Percentiles rank a stretch among this genome's conserved stretches.
Evolutionary conservation across 1,140 invertebrate genomes (phyloP).

Genomic region (Pseudomyrmex gracilis): DNA sequence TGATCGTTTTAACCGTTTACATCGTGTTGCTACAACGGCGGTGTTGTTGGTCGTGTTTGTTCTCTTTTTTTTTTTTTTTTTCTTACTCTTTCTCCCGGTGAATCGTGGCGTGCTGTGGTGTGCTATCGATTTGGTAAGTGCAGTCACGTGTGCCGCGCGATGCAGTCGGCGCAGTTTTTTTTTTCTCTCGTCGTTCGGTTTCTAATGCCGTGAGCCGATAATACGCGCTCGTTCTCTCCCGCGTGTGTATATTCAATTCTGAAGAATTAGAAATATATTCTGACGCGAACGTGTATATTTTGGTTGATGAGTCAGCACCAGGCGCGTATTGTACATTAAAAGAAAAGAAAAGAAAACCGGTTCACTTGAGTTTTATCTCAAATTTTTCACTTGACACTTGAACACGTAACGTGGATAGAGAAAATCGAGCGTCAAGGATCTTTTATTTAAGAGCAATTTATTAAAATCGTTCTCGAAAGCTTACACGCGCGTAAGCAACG

Average conservation of each 20-base stretch:
- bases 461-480: slow-evolving; percentile 8
- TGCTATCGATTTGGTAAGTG: slow-evolving; percentile 37
- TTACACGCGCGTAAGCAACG: background rate
- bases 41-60: background rate
- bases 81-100: too few species aligned
- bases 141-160: slow-evolving; percentile 6
- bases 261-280: slow-evolving; percentile 3
- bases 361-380: background rate
- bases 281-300: slow-evolving; percentile 3
- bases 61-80: too few species aligned
- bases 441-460: background rate
- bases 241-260: background rate
- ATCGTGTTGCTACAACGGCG: background rate
- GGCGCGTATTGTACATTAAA: background rate
- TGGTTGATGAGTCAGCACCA: background rate
- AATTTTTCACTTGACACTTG: too few species aligned
- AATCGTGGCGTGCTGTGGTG: slow-evolving; percentile 5
- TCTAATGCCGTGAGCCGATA: background rate
- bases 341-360: background rate
- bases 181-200: background rate
- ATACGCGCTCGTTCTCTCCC: background rate
- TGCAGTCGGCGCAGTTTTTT: slow-evolving; percentile 15
- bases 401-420: background rate
- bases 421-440: slow-evolving; percentile 22
- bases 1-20: background rate